These are phyloP conservation scores for Oncorhynchus mykiss DNA, from an alignment of 2,113 vertebrate species.

Conservation along the genomic window DNA sequence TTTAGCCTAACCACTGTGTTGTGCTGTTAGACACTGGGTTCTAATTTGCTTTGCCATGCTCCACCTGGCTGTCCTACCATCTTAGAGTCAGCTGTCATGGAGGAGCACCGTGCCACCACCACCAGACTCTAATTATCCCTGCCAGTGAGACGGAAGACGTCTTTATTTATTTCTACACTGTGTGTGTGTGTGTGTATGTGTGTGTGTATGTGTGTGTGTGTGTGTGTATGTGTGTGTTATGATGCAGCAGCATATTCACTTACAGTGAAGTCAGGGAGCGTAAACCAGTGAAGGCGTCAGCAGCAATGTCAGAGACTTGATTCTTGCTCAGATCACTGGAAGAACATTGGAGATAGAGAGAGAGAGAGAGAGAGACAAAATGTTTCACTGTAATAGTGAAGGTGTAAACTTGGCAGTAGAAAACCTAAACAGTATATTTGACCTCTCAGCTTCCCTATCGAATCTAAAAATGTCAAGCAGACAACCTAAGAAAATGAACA, in stretches of 20 bases:
- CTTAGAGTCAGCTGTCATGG: neutral
- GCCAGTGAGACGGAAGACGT: neutral
- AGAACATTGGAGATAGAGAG: slow-evolving; percentile 34
- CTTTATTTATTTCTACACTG: slow-evolving; percentile 2
- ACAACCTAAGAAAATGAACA: no score
- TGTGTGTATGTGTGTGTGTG: no score
- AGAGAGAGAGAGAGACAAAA: neutral
- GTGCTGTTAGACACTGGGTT: neutral
- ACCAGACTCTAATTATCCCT: neutral
- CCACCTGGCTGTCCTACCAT: neutral
- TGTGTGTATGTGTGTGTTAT: no score
- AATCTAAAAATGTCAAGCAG: no score
- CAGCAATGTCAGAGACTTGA: slow-evolving; percentile 94
- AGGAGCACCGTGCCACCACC: no score
- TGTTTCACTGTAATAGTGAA: no score
- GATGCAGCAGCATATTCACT: slow-evolving; percentile 64
- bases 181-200: no score
- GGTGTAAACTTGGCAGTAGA: no score
- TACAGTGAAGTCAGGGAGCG: slow-evolving; percentile 96
- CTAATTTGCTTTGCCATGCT: neutral
- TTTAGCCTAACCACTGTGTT: no score
- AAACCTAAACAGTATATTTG: no score
- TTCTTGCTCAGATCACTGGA: slow-evolving; percentile 98
- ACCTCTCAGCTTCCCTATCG: no score
- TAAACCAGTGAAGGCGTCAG: slow-evolving; percentile 93